These are phyloP conservation scores for Abramis brama DNA, from an alignment of 2,113 vertebrate genomes.

Conservation along the genomic window DNA sequence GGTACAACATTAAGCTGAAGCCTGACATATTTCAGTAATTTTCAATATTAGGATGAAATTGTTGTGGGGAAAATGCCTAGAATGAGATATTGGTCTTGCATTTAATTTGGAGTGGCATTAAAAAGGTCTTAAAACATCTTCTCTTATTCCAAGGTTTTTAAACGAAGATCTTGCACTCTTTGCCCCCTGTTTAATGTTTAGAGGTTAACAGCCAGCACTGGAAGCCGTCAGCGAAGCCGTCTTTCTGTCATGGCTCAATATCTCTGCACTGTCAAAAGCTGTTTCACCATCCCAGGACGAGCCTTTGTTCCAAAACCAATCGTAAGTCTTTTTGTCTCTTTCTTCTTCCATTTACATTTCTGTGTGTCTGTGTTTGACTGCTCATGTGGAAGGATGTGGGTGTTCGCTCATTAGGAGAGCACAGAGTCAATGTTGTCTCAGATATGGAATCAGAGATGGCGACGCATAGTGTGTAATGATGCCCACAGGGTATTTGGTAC, in stretches of 20 bases:
- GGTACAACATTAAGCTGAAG: not conserved
- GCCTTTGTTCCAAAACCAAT: conserved; percentile 93
- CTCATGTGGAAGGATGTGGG: conserved; percentile 4
- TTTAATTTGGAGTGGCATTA: too few species aligned
- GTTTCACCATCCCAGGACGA: conserved; percentile 88
- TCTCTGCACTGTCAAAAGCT: conserved; percentile 83
- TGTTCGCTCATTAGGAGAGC: conserved; percentile 65
- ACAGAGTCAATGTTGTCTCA: conserved; percentile 67
- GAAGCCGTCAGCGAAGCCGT: conserved; percentile 86
- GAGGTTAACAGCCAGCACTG: conserved; percentile 86
- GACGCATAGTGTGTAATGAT: conserved; percentile 65
- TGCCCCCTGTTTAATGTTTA: conserved; percentile 58
- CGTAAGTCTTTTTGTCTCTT: conserved; percentile 73
- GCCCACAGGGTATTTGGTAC: conserved; percentile 71
- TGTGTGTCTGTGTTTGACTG: not conserved
- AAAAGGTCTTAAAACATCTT: too few species aligned
- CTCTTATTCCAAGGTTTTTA: too few species aligned
- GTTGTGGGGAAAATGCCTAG: too few species aligned
- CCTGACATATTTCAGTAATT: not conserved
- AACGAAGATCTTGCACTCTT: not conserved
- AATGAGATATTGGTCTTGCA: too few species aligned
- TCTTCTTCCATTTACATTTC: not conserved
- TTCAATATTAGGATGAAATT: not conserved
- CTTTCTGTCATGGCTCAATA: conserved; percentile 94
- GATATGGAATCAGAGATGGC: conserved; percentile 62